Conservation (phyloP, 1,140 invertebrate species). For the Drosophila kanapiae region DNA sequence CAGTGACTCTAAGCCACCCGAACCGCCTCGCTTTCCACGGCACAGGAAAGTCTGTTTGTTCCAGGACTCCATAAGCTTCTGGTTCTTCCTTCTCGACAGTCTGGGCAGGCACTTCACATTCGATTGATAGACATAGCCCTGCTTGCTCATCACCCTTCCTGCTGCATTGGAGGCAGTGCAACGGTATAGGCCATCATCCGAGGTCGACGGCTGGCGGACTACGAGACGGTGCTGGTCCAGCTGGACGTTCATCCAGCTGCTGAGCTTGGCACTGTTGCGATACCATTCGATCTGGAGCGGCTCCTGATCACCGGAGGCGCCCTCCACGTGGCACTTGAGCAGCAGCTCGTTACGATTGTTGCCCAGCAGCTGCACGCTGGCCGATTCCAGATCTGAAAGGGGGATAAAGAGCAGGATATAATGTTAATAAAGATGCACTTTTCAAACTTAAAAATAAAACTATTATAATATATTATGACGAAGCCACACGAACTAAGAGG, state of each 20-base stretch:
- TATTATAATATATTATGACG: too few relatives aligned
- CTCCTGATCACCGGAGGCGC: conserved; percentile 87
- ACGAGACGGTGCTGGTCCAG: conserved; percentile 89
- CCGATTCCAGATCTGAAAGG: conserved; percentile 89
- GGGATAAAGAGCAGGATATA: conserved; percentile 35
- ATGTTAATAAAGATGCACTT: conserved; percentile 11
- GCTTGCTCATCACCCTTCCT: conserved; percentile 89
- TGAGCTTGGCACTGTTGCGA: conserved; percentile 89
- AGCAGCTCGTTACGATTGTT: conserved; percentile 88
- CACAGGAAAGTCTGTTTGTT: conserved; percentile 86
- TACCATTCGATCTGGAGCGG: conserved; percentile 92
- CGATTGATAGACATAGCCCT: conserved; percentile 86
- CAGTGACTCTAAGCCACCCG: conserved; percentile 29
- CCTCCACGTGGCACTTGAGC: conserved; percentile 91
- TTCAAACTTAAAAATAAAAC: too few relatives aligned
- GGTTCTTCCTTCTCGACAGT: conserved; percentile 85
- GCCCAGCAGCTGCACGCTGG: conserved; percentile 88
- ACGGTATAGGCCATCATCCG: conserved; percentile 90
- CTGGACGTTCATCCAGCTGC: conserved; percentile 87
- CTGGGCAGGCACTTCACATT: conserved; percentile 69
- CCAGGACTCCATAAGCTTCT: conserved; percentile 87
- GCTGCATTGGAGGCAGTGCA: conserved; percentile 91
- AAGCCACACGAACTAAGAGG: too few relatives aligned
- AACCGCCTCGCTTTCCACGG: conserved; percentile 72
- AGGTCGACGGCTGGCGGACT: conserved; percentile 87